These are phyloP conservation scores for Drosophila suzukii DNA, from an alignment of 1,140 invertebrate genomes.

Conservation along the genomic window DNA sequence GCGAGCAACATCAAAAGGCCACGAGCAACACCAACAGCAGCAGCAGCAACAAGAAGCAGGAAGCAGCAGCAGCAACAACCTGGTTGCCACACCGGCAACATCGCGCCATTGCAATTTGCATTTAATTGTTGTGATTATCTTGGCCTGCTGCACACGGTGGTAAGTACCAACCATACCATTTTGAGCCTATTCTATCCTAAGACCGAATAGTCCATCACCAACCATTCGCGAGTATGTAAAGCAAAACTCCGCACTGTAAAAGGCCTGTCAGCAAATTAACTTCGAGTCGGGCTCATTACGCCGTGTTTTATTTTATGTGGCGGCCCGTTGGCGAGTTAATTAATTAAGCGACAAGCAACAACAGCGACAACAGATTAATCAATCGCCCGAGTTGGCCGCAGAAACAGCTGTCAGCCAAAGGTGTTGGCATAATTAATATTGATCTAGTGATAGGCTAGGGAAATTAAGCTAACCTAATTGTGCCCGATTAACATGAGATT, in stretches of 20 bases:
- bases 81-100: slow-evolving; percentile 50
- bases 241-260: slow-evolving; percentile 64
- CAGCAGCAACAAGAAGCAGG: slow-evolving; percentile 41
- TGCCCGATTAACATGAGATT: slow-evolving; percentile 34
- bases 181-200: slow-evolving; percentile 14
- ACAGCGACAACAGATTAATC: slow-evolving; percentile 74
- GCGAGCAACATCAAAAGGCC: slow-evolving; percentile 62
- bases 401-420: slow-evolving; percentile 60
- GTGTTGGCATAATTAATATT: slow-evolving; percentile 82
- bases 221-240: slow-evolving; percentile 63
- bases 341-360: slow-evolving; percentile 74
- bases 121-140: slow-evolving; percentile 84
- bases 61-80: slow-evolving; percentile 42
- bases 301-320: slow-evolving; percentile 38
- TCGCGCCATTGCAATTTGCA: slow-evolving; percentile 78
- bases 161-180: slow-evolving; percentile 48
- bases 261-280: slow-evolving; percentile 79
- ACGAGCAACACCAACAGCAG: slow-evolving; percentile 45
- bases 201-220: slow-evolving; percentile 60
- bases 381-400: slow-evolving; percentile 37
- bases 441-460: slow-evolving; percentile 55
- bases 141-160: slow-evolving; percentile 82
- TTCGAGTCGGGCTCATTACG: slow-evolving; percentile 53
- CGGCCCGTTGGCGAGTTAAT: slow-evolving; percentile 64
- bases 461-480: slow-evolving; percentile 51